A percentile compares a stretch with the other conserved stretches of the same genome.
These are phyloP conservation scores for Lophotis ruficrista DNA, from an alignment of 2,113 vertebrate genomes.

Conservation along the genomic window DNA sequence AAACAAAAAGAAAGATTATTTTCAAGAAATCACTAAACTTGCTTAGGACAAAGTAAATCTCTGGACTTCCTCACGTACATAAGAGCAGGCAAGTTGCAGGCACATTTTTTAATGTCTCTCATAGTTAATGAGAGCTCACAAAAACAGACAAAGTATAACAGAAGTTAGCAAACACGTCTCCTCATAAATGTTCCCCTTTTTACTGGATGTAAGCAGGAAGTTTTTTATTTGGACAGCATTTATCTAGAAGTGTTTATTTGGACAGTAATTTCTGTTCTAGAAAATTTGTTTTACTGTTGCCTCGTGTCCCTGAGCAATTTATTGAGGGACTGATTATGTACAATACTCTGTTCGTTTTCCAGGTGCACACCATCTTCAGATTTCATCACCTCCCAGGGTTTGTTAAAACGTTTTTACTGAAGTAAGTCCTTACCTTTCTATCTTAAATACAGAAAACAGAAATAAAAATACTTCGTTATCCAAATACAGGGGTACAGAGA, in stretches of 20 bases:
- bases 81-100: neutral
- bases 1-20: constrained; percentile 8
- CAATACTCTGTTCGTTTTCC: neutral
- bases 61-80: neutral
- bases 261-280: neutral
- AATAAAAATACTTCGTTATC: neutral
- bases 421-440: neutral
- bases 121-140: accelerated
- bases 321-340: neutral
- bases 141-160: neutral
- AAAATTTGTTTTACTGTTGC: neutral
- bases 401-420: neutral
- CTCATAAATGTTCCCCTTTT: neutral
- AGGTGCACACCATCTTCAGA: neutral
- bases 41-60: neutral
- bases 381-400: neutral
- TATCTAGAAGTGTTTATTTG: neutral
- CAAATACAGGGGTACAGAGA: neutral
- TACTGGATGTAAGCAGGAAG: neutral
- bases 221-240: neutral
- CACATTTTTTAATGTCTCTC: neutral
- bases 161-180: neutral
- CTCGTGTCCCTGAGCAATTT: neutral
- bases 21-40: neutral
- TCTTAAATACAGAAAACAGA: neutral